Evolutionary conservation across 2,888 invertebrate genomes (phyloP), one percentile per base, ranked within the genome.

Genomic region (Hirtodrosophila alboralis): DNA sequence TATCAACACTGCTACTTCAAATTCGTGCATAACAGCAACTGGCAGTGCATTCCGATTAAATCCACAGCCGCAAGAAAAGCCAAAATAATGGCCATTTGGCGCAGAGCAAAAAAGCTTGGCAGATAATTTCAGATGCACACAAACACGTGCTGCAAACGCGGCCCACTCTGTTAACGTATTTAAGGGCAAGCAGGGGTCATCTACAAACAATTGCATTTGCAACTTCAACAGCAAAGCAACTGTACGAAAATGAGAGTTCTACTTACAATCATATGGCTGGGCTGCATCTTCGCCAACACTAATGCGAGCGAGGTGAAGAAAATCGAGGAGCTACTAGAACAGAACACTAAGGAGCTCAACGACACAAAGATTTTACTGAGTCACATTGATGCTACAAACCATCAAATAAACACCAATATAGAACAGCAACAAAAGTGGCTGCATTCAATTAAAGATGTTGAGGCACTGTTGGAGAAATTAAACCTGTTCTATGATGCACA

Each of bases 371-470:
- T n/a, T 3, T 14, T 73, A 0, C 27, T 77, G 2, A 10, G n/a
- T 2, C 53, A 60, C 10, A 60, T 76, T 13, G 54, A 54, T 16
- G 23, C 9, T 0, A 62, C 76, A 2, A 56, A 58, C 14, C 45
- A 52, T 5, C 36, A 56, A 18, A 76, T 84, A 0, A 52, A 51
- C 8, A 8, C 9, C 0, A 60, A 28, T 4, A 16, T 84, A 9
- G 54, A 49, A 0, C 54, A 79, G 12, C 80, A 77, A 9, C 45
- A 40, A 10, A 36, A 33, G 9, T 64, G 64, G 36, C 16, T 84
- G 0, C 34, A 18, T 4, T 38, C 57, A 4, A 43, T 77, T 1
- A 47, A 54, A 2, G 41, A 48, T 16, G 36, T 80, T 0, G 57
- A 68, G 1, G 16, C 5, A 0, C 10, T 57, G 5, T 14, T 77